Evolutionary conservation across 2,113 vertebrate species (phyloP).

Genomic region (Channa maculata): DNA sequence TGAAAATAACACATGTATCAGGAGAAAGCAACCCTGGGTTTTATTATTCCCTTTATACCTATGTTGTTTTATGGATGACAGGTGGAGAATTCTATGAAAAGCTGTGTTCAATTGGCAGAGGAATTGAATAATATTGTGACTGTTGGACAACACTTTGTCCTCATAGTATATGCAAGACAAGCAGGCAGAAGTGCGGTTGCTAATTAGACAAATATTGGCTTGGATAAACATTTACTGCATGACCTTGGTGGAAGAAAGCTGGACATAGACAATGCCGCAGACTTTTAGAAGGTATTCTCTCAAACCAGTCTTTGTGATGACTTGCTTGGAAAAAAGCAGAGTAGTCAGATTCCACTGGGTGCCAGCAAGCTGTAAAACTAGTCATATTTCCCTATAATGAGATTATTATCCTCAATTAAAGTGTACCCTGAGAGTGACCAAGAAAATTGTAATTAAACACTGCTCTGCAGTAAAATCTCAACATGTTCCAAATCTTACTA

Average conservation of each 20-base stretch:
- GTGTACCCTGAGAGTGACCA: constrained; percentile 5
- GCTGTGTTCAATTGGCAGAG: constrained; percentile 4
- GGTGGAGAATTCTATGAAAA: constrained; percentile 8
- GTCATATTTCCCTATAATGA: constrained; percentile 19
- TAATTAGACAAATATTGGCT: constrained; percentile 67
- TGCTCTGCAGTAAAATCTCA: constrained; percentile 23
- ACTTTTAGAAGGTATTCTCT: constrained; percentile 30
- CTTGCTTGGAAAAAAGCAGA: constrained; percentile 15
- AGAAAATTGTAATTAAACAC: constrained; percentile 29
- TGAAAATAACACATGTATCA: constrained; percentile 50
- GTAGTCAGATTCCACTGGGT: constrained; percentile 14
- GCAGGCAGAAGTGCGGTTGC: constrained; percentile 28
- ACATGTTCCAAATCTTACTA: not conserved
- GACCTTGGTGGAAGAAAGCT: constrained; percentile 21
- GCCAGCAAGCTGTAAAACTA: constrained; percentile 8
- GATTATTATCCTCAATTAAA: constrained; percentile 3
- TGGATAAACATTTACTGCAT: constrained; percentile 22
- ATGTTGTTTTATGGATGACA: constrained; percentile 25
- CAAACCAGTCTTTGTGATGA: constrained; percentile 27
- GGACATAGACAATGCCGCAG: constrained; percentile 10
- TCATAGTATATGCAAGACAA: constrained; percentile 23
- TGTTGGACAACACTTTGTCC: constrained; percentile 3
- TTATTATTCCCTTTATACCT: constrained; percentile 10
- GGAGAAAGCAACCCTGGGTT: constrained; percentile 10
- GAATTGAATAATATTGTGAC: constrained; percentile 27